These are phyloP conservation scores for Zosterops borbonicus DNA, from an alignment of 2,113 vertebrate species.

Conservation along the genomic window DNA sequence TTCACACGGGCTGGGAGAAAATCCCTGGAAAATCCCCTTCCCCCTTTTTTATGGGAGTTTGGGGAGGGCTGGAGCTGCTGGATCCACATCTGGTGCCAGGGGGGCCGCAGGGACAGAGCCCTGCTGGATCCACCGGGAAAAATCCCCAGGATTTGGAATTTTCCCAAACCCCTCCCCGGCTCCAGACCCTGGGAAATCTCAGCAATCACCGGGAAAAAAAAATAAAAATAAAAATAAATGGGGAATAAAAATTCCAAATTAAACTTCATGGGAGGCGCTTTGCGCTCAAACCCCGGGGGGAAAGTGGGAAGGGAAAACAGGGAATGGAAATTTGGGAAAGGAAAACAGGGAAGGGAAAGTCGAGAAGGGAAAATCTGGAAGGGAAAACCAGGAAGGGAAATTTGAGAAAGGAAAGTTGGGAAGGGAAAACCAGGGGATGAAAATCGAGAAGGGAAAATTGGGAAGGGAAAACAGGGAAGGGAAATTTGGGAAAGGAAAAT, in stretches of 20 bases:
- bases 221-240: no score
- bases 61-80: neutral
- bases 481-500: rapidly evolving
- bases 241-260: rapidly evolving
- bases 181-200: neutral
- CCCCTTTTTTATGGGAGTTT: neutral
- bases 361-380: no score
- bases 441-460: no score
- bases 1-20: neutral
- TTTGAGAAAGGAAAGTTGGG: no score
- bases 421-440: no score
- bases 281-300: no score
- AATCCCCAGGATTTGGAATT: neutral
- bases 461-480: neutral
- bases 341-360: no score
- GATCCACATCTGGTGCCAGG: neutral
- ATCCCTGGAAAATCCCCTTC: slow-evolving; percentile 8
- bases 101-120: neutral
- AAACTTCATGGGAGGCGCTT: rapidly evolving
- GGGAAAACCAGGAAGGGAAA: no score
- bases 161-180: no score
- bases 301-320: neutral
- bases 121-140: neutral
- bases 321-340: neutral
- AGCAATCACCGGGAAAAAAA: rapidly evolving